These are phyloP conservation scores for Alitta virens DNA, from an alignment of 2,888 invertebrate species.

Conservation along the genomic window DNA sequence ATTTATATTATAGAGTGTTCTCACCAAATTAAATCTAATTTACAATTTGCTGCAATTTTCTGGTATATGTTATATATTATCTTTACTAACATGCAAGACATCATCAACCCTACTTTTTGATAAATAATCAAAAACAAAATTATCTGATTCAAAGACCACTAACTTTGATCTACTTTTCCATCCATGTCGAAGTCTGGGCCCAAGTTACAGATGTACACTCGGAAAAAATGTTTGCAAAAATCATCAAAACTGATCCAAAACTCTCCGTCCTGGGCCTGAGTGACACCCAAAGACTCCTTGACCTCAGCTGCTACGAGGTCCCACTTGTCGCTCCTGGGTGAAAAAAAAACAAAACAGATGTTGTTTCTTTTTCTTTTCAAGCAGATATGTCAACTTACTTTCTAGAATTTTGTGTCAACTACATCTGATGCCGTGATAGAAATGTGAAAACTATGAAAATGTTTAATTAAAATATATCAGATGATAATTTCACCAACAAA, in stretches of 20 bases:
- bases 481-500: too few species aligned
- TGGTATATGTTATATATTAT: background rate
- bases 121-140: too few species aligned
- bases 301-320: slow-evolving; percentile 2
- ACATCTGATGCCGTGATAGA: too few species aligned
- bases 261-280: slow-evolving; percentile 45
- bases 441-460: too few species aligned
- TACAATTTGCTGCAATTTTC: background rate
- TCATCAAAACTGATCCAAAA: slow-evolving; percentile 58
- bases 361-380: too few species aligned
- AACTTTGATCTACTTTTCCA: slow-evolving; percentile 45
- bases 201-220: slow-evolving; percentile 58
- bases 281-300: slow-evolving; percentile 5
- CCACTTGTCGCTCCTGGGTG: slow-evolving; percentile 8
- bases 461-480: too few species aligned
- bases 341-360: too few species aligned
- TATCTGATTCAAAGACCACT: background rate
- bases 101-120: too few species aligned
- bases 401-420: too few species aligned
- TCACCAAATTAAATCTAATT: too few species aligned
- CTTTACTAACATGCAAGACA: background rate
- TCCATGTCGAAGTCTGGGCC: slow-evolving; percentile 59
- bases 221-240: slow-evolving; percentile 57
- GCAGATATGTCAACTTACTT: too few species aligned
- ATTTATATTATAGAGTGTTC: too few species aligned